Evolutionary conservation across 23 tunicate genomes (phyloP).

Genomic region (Trididemnum clinides): DNA sequence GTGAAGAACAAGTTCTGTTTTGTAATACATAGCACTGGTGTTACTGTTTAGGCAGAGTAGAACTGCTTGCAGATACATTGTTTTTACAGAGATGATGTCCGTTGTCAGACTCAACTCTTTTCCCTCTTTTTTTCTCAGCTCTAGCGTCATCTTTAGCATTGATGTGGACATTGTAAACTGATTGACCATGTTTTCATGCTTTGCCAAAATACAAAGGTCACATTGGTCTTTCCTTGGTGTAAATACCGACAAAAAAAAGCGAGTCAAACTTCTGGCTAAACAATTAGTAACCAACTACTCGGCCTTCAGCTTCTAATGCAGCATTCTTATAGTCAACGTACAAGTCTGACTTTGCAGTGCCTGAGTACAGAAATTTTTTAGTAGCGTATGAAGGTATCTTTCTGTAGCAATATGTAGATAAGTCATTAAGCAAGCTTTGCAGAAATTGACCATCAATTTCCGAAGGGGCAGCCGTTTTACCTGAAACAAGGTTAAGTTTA

Average conservation of each 20-base stretch:
- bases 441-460: too few species aligned
- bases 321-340: background rate
- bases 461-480: too few species aligned
- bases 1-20: background rate
- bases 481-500: too few species aligned
- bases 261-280: background rate
- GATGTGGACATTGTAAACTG: background rate
- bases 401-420: background rate
- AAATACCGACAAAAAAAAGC: background rate
- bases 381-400: background rate
- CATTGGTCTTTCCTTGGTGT: constrained; percentile 1
- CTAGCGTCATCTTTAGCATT: background rate
- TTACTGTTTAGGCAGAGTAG: background rate
- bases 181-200: background rate
- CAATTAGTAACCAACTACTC: background rate
- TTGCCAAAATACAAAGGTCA: background rate
- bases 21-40: background rate
- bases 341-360: background rate
- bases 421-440: background rate
- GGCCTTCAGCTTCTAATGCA: background rate
- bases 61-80: constrained; percentile 4
- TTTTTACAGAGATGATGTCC: background rate
- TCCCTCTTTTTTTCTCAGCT: background rate
- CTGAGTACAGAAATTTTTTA: constrained; percentile 1
- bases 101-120: background rate